Evolutionary conservation across 2,888 invertebrate genomes (phyloP).

Genomic region (Dolomedes plantarius): DNA sequence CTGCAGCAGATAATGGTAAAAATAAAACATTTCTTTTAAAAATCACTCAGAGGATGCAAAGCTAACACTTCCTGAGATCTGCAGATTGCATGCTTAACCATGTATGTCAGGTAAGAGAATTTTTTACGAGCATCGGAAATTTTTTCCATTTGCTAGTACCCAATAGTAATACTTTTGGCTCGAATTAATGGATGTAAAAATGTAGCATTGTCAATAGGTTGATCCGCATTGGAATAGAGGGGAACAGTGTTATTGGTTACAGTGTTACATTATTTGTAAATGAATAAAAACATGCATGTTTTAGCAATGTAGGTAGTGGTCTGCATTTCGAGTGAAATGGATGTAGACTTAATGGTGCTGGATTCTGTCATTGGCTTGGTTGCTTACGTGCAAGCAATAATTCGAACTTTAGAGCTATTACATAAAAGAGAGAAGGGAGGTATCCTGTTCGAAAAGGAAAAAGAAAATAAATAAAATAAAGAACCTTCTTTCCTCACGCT

Average conservation of each 20-base stretch:
- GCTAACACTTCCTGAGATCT: not conserved
- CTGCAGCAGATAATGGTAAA: not conserved
- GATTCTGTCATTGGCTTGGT: no score
- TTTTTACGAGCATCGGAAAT: not conserved
- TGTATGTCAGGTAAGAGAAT: not conserved
- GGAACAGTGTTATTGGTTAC: not conserved
- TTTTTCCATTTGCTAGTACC: not conserved
- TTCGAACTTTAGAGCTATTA: no score
- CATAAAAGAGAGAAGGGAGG: no score
- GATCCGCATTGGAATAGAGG: not conserved
- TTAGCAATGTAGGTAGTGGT: no score
- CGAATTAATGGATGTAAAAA: not conserved
- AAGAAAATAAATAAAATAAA: no score
- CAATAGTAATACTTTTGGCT: not conserved
- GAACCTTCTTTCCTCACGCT: no score
- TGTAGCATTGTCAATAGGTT: not conserved
- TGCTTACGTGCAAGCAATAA: no score
- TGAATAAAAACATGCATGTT: no score
- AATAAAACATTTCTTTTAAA: slow-evolving; percentile 5
- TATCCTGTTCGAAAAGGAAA: no score
- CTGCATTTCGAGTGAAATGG: no score
- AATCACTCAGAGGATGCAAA: not conserved
- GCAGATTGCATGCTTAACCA: not conserved
- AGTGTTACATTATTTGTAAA: slow-evolving; percentile 1
- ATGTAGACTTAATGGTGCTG: no score